Evolutionary conservation across 2,113 vertebrate genomes (phyloP).

Genomic region (Excalfactoria chinensis): DNA sequence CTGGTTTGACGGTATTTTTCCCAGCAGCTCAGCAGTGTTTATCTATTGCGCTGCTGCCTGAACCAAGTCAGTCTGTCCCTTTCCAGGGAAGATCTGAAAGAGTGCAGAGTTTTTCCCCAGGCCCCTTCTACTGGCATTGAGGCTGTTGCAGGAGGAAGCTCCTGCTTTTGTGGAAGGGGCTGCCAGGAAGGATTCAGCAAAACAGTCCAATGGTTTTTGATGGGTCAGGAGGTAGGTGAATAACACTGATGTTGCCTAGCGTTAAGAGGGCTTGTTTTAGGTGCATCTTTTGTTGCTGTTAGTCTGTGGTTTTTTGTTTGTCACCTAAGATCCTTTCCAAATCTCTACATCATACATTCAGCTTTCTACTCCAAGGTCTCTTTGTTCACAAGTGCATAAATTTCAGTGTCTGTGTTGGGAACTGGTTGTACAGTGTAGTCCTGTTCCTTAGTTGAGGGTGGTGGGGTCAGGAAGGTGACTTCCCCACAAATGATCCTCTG

Average conservation of each 20-base stretch:
- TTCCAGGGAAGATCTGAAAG: neutral
- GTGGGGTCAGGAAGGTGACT: fast-evolving
- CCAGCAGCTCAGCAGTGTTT: neutral
- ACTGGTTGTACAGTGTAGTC: fast-evolving
- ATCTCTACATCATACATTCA: neutral
- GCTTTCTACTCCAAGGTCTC: neutral
- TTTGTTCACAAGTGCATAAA: neutral
- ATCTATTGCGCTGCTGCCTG: neutral
- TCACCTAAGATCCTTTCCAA: neutral
- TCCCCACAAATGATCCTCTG: neutral
- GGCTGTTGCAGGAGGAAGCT: neutral
- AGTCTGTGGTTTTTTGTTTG: neutral
- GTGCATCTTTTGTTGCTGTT: neutral
- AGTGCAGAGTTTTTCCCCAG: neutral
- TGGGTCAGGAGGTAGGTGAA: fast-evolving
- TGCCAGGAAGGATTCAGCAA: fast-evolving
- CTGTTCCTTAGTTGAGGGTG: neutral
- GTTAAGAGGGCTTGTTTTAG: neutral
- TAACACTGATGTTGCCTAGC: neutral
- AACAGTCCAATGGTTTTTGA: fast-evolving
- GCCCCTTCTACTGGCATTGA: fast-evolving
- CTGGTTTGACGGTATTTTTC: neutral
- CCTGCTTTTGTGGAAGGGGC: neutral
- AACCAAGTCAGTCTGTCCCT: neutral
- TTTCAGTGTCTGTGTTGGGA: neutral